Evolutionary conservation across 1,140 invertebrate genomes (phyloP).

Genomic region (Glossosoma conforme): DNA sequence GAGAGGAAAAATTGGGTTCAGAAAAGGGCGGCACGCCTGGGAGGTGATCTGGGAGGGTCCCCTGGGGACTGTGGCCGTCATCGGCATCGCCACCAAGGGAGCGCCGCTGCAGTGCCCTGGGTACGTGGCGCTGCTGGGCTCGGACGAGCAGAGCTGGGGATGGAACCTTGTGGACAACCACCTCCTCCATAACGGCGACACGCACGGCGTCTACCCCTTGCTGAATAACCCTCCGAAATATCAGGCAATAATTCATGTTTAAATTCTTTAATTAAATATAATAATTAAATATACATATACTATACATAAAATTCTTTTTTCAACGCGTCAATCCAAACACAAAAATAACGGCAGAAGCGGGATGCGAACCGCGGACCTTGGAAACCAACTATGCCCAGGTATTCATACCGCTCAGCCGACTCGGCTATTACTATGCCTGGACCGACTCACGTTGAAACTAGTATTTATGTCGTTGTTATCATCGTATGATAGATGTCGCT

Average conservation of each 20-base stretch:
- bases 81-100: constrained; percentile 94
- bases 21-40: constrained; percentile 92
- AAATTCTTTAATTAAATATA: constrained; percentile 9
- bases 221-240: constrained; percentile 97
- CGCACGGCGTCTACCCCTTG: constrained; percentile 90
- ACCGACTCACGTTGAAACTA: too few relatives aligned
- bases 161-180: constrained; percentile 99
- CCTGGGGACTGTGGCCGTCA: constrained; percentile 89
- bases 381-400: too few relatives aligned
- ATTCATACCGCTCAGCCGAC: too few relatives aligned
- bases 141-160: constrained; percentile 96
- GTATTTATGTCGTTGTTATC: too few relatives aligned
- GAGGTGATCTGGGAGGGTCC: constrained; percentile 99
- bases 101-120: constrained; percentile 86
- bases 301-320: too few relatives aligned
- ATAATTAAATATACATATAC: too few relatives aligned
- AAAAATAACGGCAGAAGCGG: too few relatives aligned
- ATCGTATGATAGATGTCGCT: too few relatives aligned
- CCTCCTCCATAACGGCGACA: constrained; percentile 94
- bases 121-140: constrained; percentile 90
- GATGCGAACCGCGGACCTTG: too few relatives aligned
- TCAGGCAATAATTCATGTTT: constrained; percentile 69
- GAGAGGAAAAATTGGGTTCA: constrained; percentile 90
- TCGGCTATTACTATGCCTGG: too few relatives aligned
- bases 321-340: too few relatives aligned